Base-by-base conservation (phyloP, 2,797 vertebrate species). In the Sebastes itinus region DNA sequence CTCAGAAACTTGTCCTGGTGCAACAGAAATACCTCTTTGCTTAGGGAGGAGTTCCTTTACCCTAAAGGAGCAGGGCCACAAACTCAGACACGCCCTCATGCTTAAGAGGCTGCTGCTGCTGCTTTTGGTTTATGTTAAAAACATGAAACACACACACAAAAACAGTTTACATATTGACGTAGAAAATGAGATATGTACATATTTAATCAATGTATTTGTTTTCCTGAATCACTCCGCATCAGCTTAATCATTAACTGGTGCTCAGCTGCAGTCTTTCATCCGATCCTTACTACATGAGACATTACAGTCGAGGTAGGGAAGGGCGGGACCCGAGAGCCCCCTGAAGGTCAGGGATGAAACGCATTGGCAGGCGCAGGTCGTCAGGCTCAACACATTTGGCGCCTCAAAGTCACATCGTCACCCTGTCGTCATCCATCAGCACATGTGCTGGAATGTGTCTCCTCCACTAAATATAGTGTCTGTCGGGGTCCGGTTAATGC, bases 351-450 rank as follows among this genome's bases (percentile, higher is more conserved):
- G 85, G 77, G 87, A 89, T 91, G 83, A 92, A 91, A 88, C 10
- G 2, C 73, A 83, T 85, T 84, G 89, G 87, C 89, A 89, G 66
- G 72, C 86, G 9, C 82, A 84, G 92, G 92, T 92, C 77, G 22
- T 84, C 73, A 20, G 82, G 84, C 92, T 87, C 88, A 76, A 93
- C 91, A 87, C 88, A 88, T 95, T 94, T 92, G 93, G 91, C 88
- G 83, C 91, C 91, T 90, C 81, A 60, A 88, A 92, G 93, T 94
- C 94, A 92, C 88, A 92, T 95, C 85, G 85, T 93, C 94, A 92
- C 94, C 92, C 90, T 92, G 92, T 92, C 90, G 85, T 94, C 93
- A 94, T 95, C 93, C 90, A 90, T 95, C 94, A 94, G 88, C 87
- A 90, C 93, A 88, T 90, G 85, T 63, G 72, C 84, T 88, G 92